Base-by-base conservation (phyloP, 2,888 invertebrate genomes). In the Apodemia duryi region DNA sequence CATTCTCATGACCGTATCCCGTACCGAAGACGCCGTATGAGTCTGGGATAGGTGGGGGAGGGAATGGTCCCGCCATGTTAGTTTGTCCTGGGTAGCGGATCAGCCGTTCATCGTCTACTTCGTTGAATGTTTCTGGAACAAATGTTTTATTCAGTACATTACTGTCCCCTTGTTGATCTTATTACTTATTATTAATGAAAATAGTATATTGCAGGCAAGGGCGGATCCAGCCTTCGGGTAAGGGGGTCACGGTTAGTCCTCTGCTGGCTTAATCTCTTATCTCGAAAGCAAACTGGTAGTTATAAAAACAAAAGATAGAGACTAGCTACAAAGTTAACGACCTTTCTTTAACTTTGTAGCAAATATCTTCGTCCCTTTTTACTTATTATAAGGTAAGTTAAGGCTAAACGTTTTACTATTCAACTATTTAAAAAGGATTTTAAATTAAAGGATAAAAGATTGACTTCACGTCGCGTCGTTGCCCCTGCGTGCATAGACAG, bases 121-220 rank as follows among this genome's bases (percentile, higher is more conserved):
- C 89, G 68, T 88, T 88, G 75, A 86, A 86, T 65, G 75, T 81
- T 69, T 88, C 91, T 88, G 82, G 4, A 70, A 70, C 43, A 46
- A 49, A n/a, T 13, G 49, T 49, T 13, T 13, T 13, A 21, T 49
- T 21, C 7, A 49, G 49, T 49, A 21, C 5, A 1, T 49, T 6
- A n/a, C n/a, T n/a, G n/a, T 49, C 1, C 2, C 4, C 6, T 49
- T 49, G 6, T 49, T 38, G 7, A 38, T 6, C 38, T 38, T 6
- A 38, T 1, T 0, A 6, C 38, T 7, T 6, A 38, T 6, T 43
- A 43, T 3, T 43, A 11, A 43, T 35, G 2, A 3, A 43, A 1
- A 35, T 35, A 6, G 1, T 13, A 49, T 49, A 13, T 13, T 6
- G 4, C n/a, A n/a, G n/a, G 13, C 46, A 13, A 1, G 6, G n/a